A percentile compares a stretch with the other conserved stretches of the same genome.
These are phyloP conservation scores for Protonibea diacanthus DNA, from an alignment of 2,797 vertebrate species.

Conservation along the genomic window DNA sequence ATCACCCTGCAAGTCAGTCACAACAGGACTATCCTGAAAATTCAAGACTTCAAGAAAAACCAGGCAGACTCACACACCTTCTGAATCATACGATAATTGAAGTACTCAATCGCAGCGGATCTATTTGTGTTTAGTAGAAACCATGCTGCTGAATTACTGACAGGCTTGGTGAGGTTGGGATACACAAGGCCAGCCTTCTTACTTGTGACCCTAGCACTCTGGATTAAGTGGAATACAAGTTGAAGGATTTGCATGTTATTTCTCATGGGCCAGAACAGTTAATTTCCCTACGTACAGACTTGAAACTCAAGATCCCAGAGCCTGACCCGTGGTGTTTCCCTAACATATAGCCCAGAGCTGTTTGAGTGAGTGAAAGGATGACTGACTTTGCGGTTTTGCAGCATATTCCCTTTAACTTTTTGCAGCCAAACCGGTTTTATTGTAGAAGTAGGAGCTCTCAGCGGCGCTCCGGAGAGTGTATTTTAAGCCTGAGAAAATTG, in stretches of 20 bases:
- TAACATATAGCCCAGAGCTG: constrained; percentile 19
- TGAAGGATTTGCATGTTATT: constrained; percentile 41
- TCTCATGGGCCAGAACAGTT: neutral
- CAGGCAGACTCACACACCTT: neutral
- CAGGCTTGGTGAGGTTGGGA: constrained; percentile 7
- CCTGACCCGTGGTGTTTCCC: constrained; percentile 10
- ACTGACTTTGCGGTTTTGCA: constrained; percentile 25
- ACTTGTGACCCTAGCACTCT: constrained; percentile 7
- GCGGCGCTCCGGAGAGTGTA: constrained; percentile 18
- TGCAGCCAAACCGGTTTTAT: constrained; percentile 47
- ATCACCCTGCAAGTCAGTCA: neutral
- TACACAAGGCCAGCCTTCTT: constrained; percentile 16
- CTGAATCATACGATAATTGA: constrained; percentile 19
- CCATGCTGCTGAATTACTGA: constrained; percentile 14
- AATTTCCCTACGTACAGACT: neutral
- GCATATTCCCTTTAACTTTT: constrained; percentile 30
- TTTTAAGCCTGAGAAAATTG: constrained; percentile 31
- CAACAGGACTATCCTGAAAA: neutral
- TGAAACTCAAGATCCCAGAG: constrained; percentile 24
- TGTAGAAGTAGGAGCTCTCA: neutral
- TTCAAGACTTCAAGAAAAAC: neutral
- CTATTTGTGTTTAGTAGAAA: constrained; percentile 32
- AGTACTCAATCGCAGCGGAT: constrained; percentile 17
- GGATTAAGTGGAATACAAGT: constrained; percentile 37
- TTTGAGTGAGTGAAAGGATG: constrained; percentile 1